phyloP scores from a whole-genome alignment of 2,113 vertebrate species.

The Sprattus sprattus region DNA sequence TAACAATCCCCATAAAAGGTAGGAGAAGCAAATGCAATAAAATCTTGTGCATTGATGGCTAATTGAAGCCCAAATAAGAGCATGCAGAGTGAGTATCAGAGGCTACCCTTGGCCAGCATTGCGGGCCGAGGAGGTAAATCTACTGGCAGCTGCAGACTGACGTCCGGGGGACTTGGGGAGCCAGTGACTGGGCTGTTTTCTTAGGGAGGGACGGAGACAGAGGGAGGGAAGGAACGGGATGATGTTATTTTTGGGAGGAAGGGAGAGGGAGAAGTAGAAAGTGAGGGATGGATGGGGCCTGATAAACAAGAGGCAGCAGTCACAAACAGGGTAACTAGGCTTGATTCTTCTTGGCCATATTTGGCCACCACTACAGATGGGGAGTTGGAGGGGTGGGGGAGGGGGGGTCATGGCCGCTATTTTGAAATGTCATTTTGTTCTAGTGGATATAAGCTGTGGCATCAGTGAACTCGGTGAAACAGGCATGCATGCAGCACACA shows the following conservation, averaged over 20 bases:
- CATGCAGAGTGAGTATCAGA: constrained; percentile 10
- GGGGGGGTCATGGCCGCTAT: constrained; percentile 25
- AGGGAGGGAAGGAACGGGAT: constrained; percentile 34
- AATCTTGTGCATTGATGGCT: neutral
- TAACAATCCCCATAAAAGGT: neutral
- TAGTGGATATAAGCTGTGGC: constrained; percentile 9
- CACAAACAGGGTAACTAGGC: constrained; percentile 57
- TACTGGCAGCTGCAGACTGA: constrained; percentile 30
- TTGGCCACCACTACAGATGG: constrained; percentile 53
- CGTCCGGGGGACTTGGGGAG: neutral
- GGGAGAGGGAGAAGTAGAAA: constrained; percentile 34
- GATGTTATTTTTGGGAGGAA: constrained; percentile 26
- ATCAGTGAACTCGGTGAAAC: neutral
- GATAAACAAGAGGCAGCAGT: constrained; percentile 62
- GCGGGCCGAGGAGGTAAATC: neutral
- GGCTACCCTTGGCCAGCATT: neutral
- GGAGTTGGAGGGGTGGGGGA: neutral
- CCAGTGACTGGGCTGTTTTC: constrained; percentile 21
- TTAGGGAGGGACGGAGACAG: constrained; percentile 5
- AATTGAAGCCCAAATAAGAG: constrained; percentile 33
- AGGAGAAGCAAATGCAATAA: constrained; percentile 15
- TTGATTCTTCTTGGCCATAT: constrained; percentile 61
- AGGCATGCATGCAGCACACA: neutral
- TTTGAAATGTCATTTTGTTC: neutral
- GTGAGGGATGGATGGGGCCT: constrained; percentile 46